Base-by-base conservation (phyloP, 1,140 invertebrate species). In the Heterodera schachtii region DNA sequence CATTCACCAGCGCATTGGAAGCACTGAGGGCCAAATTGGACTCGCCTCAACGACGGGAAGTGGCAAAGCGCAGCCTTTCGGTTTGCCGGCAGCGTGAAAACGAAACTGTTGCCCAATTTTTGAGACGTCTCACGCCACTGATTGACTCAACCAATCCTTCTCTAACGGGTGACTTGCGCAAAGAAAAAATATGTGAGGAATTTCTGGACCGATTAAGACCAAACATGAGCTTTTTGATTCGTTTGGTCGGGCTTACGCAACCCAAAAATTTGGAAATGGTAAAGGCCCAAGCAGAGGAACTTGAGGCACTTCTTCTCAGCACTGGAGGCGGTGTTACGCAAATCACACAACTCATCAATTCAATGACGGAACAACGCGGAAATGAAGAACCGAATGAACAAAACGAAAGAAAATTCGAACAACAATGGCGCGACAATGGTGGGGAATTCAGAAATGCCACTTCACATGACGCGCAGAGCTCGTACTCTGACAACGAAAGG, bases 181-280 rank as follows among this genome's bases (percentile, higher is more conserved):
- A 73, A 21, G 71, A 73, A n/a, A 73, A 73, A 41, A 21, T 73
- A 31, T 73, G 71, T 73, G 71, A 73, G 71, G 71, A 73, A 21
- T 73, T 73, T 21, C 31, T 73, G 49, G 71, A 73, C n/a, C 31
- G 71, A 6, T 19, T 73, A 31, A 73, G 31, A 21, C 71, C 71
- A 5, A 73, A 73, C n/a, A n/a, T 73, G 11, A 52, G 71, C 31
- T 73, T 73, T n/a, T n/a, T 73, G 16, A 73, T 73, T 21, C 44
- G 71, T 3, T 21, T 73, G 49, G 71, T 73, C 3, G 71, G 71
- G 4, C n/a, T 73, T 6, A 19, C 71, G 4, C 44, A 73, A 21
- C 6, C 71, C 4, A 73, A 73, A 21, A 21, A 73, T n/a, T 21
- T 73, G 49, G 71, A 73, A 3, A 19, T 73, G 13, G 71, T 73